These are phyloP conservation scores for Erebia epiphron DNA, from an alignment of 2,888 invertebrate genomes.

Conservation along the genomic window DNA sequence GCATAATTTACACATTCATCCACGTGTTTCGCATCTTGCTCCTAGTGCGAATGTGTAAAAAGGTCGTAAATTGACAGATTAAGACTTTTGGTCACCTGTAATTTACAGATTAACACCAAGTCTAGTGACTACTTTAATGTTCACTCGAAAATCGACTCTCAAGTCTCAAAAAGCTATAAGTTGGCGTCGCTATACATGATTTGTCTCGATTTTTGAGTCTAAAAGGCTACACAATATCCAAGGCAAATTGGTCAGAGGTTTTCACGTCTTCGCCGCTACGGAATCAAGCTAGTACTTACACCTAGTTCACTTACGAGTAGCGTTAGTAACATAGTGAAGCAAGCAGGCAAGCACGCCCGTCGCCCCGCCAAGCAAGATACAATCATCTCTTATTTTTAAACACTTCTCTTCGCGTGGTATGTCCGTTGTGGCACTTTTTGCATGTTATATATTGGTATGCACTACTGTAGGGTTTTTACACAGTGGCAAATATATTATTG, in stretches of 20 bases:
- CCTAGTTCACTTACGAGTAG: slow-evolving; percentile 68
- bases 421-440: not conserved
- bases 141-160: not conserved
- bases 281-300: slow-evolving; percentile 78
- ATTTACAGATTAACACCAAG: not conserved
- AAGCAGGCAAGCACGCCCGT: slow-evolving; percentile 66
- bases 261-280: slow-evolving; percentile 67
- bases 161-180: slow-evolving; percentile 68
- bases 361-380: slow-evolving; percentile 63
- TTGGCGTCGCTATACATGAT: slow-evolving; percentile 79
- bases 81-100: too few species aligned
- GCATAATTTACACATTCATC: too few species aligned
- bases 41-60: too few species aligned
- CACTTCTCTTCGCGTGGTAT: not conserved
- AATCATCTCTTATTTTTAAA: slow-evolving; percentile 60
- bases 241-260: slow-evolving; percentile 83
- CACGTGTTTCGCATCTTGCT: too few species aligned
- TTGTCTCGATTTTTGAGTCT: slow-evolving; percentile 73
- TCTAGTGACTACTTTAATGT: not conserved
- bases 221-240: slow-evolving; percentile 81
- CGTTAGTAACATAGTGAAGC: slow-evolving; percentile 66
- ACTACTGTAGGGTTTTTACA: not conserved
- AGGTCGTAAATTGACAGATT: too few species aligned
- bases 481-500: not conserved
- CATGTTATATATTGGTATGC: not conserved